These are phyloP conservation scores for Cydia amplana DNA, from an alignment of 1,140 invertebrate genomes.

Conservation along the genomic window DNA sequence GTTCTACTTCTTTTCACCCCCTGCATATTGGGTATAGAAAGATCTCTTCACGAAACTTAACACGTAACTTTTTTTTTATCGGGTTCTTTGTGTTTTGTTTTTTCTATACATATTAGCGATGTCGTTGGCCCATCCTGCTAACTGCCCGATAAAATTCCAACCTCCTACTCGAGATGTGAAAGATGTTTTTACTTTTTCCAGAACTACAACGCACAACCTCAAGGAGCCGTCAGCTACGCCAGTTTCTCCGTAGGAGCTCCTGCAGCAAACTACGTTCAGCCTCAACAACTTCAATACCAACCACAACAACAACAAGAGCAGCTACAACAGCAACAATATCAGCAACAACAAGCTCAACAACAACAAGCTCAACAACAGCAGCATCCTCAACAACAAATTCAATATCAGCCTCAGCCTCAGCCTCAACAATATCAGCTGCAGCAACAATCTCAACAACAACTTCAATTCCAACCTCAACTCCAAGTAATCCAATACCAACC, in stretches of 20 bases:
- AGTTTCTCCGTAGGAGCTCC: constrained; percentile 43
- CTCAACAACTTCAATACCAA: constrained; percentile 10
- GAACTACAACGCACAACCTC: constrained; percentile 48
- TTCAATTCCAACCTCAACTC: neutral
- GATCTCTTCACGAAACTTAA: too few species aligned
- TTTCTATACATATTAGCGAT: too few species aligned
- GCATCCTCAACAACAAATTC: constrained; percentile 31
- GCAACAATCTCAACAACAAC: neutral
- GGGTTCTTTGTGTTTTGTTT: too few species aligned
- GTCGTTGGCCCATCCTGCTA: too few species aligned
- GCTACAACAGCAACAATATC: constrained; percentile 5
- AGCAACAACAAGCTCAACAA: constrained; percentile 39
- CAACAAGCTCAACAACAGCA: constrained; percentile 23
- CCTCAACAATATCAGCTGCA: constrained; percentile 29
- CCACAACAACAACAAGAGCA: constrained; percentile 38
- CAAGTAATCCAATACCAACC: constrained; percentile 5
- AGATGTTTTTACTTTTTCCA: constrained; percentile 38
- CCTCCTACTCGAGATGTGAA: neutral
- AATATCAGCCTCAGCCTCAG: constrained; percentile 30
- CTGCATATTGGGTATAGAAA: too few species aligned
- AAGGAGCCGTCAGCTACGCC: constrained; percentile 58
- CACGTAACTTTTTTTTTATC: too few species aligned
- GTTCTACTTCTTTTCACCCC: too few species aligned
- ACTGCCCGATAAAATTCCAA: too few species aligned
- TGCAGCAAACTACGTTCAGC: constrained; percentile 38